These are phyloP conservation scores for Zaprionus taronus DNA, from an alignment of 1,140 invertebrate genomes.

Conservation along the genomic window DNA sequence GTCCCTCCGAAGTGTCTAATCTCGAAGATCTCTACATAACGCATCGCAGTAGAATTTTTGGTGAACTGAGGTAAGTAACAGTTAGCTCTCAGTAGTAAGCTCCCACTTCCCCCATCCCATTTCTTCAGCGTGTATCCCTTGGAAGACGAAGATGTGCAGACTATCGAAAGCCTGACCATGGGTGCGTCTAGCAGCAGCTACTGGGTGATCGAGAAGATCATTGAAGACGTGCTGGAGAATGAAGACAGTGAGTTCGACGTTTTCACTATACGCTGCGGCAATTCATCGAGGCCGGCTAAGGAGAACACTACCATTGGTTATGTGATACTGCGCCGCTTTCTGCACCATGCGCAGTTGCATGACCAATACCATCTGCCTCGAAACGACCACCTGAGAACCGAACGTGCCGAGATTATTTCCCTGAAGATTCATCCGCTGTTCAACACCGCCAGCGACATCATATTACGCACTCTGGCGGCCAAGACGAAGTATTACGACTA, in stretches of 20 bases:
- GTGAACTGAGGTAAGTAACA: slow-evolving; percentile 49
- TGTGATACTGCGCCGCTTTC: slow-evolving; percentile 57
- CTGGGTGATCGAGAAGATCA: slow-evolving; percentile 46
- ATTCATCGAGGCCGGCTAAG: slow-evolving; percentile 46
- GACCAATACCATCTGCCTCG: slow-evolving; percentile 54
- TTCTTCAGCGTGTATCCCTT: slow-evolving; percentile 47
- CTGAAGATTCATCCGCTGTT: slow-evolving; percentile 68
- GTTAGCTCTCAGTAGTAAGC: background rate
- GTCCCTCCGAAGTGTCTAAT: slow-evolving; percentile 35
- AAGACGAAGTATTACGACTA: slow-evolving; percentile 61
- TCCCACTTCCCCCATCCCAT: background rate
- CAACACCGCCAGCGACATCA: slow-evolving; percentile 38
- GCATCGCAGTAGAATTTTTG: slow-evolving; percentile 65
- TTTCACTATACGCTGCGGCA: slow-evolving; percentile 72
- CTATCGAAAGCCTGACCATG: slow-evolving; percentile 14
- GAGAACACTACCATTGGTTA: slow-evolving; percentile 66
- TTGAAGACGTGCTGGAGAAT: slow-evolving; percentile 61
- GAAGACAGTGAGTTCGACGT: slow-evolving; percentile 51
- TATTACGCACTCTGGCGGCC: slow-evolving; percentile 61
- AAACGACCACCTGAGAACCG: slow-evolving; percentile 32
- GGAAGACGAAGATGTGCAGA: slow-evolving; percentile 20
- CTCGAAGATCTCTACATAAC: slow-evolving; percentile 55
- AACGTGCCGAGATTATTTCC: slow-evolving; percentile 66
- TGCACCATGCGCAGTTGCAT: slow-evolving; percentile 26
- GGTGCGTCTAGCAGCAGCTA: too few relatives aligned